Percentiles rank a stretch among this genome's conserved stretches.
phyloP scores from a whole-genome alignment of 1,140 invertebrate species.

The Megalopta genalis region DNA sequence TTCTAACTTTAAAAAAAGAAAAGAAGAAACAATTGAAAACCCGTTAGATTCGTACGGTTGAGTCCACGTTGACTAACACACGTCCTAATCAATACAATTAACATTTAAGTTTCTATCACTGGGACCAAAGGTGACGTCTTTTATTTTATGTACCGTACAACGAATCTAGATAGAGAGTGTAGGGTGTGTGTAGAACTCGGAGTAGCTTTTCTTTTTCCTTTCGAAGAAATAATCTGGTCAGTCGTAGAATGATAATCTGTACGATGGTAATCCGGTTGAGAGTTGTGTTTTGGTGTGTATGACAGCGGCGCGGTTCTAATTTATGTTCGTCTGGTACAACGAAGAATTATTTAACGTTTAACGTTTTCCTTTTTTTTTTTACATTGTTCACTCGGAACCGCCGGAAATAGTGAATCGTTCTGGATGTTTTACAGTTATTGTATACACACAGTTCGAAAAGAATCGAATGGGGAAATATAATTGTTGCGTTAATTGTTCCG shows the following conservation, averaged over 20 bases:
- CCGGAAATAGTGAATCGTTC: not conserved
- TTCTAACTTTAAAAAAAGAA: slow-evolving; percentile 26
- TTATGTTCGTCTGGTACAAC: slow-evolving; percentile 4
- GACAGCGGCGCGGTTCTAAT: not conserved
- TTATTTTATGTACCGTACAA: slow-evolving; percentile 71
- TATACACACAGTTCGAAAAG: not conserved
- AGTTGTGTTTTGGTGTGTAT: not conserved
- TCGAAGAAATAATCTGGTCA: slow-evolving; percentile 63
- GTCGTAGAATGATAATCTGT: slow-evolving; percentile 34
- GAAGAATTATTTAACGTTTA: slow-evolving; percentile 12
- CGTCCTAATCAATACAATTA: slow-evolving; percentile 66
- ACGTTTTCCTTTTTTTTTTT: not conserved
- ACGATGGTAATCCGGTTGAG: not conserved
- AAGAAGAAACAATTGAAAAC: not conserved
- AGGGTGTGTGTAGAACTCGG: slow-evolving; percentile 39
- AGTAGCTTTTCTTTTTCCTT: slow-evolving; percentile 31
- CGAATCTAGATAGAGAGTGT: slow-evolving; percentile 61
- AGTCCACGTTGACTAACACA: slow-evolving; percentile 60
- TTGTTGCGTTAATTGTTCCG: slow-evolving; percentile 13
- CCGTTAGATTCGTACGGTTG: slow-evolving; percentile 52
- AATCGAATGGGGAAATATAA: not conserved
- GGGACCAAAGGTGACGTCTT: slow-evolving; percentile 77
- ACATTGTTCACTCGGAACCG: not conserved
- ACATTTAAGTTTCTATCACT: slow-evolving; percentile 75
- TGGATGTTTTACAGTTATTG: not conserved